A percentile compares a stretch with the other conserved stretches of the same genome.
Evolutionary conservation across 1,140 invertebrate genomes (phyloP).

Genomic region (Anastrepha obliqua): DNA sequence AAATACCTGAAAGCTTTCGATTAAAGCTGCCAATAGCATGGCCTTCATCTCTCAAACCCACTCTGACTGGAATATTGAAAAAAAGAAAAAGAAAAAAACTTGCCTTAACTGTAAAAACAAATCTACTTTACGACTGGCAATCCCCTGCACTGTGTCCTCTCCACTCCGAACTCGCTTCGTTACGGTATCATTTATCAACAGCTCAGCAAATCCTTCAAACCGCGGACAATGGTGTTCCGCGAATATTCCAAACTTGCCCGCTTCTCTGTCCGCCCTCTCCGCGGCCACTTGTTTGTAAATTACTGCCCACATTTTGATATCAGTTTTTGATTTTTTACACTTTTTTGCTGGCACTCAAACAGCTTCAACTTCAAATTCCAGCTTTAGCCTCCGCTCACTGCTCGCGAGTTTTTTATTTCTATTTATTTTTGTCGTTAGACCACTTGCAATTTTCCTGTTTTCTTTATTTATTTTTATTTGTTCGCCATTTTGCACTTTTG

Average conservation of each 20-base stretch:
- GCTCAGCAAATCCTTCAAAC: slow-evolving; percentile 46
- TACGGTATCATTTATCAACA: slow-evolving; percentile 22
- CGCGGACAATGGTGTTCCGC: slow-evolving; percentile 33
- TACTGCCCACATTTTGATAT: slow-evolving; percentile 49
- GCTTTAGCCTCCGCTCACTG: not conserved
- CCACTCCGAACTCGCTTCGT: not conserved
- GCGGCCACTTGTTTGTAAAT: slow-evolving; percentile 24
- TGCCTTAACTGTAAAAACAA: slow-evolving; percentile 33
- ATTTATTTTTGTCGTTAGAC: not conserved
- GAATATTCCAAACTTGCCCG: not conserved
- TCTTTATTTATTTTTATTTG: not conserved
- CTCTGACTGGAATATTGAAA: not conserved
- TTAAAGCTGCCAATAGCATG: not conserved
- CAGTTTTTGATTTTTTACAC: slow-evolving; percentile 27
- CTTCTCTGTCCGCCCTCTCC: not conserved
- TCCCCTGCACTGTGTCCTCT: not conserved
- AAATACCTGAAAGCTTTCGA: slow-evolving; percentile 11
- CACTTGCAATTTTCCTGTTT: not conserved
- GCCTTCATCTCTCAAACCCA: not conserved
- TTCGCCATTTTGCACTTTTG: not conserved
- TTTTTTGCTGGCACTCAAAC: slow-evolving; percentile 16
- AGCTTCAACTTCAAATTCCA: not conserved
- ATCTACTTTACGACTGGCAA: slow-evolving; percentile 4
- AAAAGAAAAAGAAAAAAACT: too few species aligned
- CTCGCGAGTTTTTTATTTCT: not conserved